Evolutionary conservation across 2,113 vertebrate species (phyloP).

Genomic region (Fulmarus glacialis): DNA sequence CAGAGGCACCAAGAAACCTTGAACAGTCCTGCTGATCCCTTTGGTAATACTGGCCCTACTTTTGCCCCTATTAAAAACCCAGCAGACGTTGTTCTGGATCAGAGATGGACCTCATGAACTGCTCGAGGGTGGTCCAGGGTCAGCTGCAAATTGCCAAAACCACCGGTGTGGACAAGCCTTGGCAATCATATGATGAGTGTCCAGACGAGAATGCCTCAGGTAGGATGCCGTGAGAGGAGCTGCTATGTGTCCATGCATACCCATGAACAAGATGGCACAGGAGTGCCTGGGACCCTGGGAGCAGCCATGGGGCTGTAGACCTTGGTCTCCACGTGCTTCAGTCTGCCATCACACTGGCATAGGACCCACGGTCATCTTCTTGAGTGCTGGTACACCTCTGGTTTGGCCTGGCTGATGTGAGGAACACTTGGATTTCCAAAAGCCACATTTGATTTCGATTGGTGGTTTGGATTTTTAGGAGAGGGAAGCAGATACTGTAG

Average conservation of each 20-base stretch:
- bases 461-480: neutral
- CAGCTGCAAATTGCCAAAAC: neutral
- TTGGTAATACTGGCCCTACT: neutral
- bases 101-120: no score
- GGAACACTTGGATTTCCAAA: neutral
- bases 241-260: accelerated
- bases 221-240: neutral
- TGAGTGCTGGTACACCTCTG: neutral
- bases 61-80: neutral
- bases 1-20: neutral
- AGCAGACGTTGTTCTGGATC: neutral
- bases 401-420: neutral
- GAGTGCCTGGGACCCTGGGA: neutral
- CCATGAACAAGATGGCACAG: neutral
- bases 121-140: neutral
- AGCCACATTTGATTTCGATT: neutral
- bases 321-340: neutral
- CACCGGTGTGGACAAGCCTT: neutral
- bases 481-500: neutral
- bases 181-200: neutral
- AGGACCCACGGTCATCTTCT: neutral
- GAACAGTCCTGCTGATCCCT: neutral
- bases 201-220: neutral
- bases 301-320: neutral
- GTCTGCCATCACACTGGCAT: neutral